Percentiles rank a stretch among this genome's conserved stretches.
Conservation (phyloP, 2,113 vertebrate species). For the Hyaena hyaena region DNA sequence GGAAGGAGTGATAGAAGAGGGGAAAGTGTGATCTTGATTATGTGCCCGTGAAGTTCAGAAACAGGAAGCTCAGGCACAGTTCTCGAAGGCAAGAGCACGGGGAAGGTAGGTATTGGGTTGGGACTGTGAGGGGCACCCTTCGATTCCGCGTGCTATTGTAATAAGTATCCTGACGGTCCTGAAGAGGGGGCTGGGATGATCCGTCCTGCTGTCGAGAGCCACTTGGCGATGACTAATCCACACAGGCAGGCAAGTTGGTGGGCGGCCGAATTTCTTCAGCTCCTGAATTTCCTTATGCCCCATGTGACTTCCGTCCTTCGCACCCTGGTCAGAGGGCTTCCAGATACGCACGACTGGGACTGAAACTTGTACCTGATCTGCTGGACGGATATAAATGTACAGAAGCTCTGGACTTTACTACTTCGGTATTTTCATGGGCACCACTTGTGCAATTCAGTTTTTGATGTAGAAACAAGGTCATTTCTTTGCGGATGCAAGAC, state of each 20-base stretch:
- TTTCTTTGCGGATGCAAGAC: background rate
- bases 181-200: background rate
- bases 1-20: background rate
- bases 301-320: background rate
- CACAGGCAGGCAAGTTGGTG: background rate
- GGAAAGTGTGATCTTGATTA: background rate
- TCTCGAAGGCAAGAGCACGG: background rate
- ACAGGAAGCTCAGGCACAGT: background rate
- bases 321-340: background rate
- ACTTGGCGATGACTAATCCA: background rate
- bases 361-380: background rate
- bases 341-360: accelerated
- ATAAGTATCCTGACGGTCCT: background rate
- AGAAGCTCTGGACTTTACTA: background rate
- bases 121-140: background rate
- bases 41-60: background rate
- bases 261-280: background rate
- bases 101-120: background rate
- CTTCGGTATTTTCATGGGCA: background rate
- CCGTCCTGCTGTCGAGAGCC: background rate
- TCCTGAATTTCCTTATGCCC: background rate
- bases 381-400: accelerated
- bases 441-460: background rate
- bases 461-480: background rate
- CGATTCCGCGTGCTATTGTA: background rate